Percentiles rank a stretch among this genome's conserved stretches.
phyloP scores from a whole-genome alignment of 2,113 vertebrate genomes.

The Bufo bufo region DNA sequence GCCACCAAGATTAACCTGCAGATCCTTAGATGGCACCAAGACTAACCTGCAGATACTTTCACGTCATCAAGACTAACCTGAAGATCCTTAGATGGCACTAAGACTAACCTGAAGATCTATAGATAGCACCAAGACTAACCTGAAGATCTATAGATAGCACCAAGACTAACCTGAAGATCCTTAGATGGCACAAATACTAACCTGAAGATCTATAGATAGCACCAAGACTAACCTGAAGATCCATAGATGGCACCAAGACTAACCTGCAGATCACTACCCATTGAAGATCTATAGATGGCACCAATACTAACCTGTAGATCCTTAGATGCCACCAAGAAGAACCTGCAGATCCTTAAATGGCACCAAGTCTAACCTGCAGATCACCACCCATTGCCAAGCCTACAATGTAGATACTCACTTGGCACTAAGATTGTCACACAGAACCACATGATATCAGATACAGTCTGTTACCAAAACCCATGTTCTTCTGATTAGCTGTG shows the following conservation, averaged over 20 bases:
- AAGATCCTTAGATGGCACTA: neutral
- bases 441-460: neutral
- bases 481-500: too few species aligned
- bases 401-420: neutral
- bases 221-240: neutral
- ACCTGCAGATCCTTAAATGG: too few species aligned
- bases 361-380: too few species aligned
- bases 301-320: too few species aligned
- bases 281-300: too few species aligned
- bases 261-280: too few species aligned
- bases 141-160: neutral
- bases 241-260: neutral
- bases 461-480: neutral
- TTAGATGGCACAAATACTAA: neutral
- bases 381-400: neutral
- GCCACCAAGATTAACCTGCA: too few species aligned
- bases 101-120: neutral
- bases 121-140: neutral
- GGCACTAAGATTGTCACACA: neutral
- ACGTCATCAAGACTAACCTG: neutral
- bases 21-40: too few species aligned
- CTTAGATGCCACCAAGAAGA: too few species aligned
- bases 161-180: neutral
- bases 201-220: neutral
- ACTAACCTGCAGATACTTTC: too few species aligned